phyloP scores from a whole-genome alignment of 2,888 invertebrate genomes.

The Phragmatobia fuliginosa region DNA sequence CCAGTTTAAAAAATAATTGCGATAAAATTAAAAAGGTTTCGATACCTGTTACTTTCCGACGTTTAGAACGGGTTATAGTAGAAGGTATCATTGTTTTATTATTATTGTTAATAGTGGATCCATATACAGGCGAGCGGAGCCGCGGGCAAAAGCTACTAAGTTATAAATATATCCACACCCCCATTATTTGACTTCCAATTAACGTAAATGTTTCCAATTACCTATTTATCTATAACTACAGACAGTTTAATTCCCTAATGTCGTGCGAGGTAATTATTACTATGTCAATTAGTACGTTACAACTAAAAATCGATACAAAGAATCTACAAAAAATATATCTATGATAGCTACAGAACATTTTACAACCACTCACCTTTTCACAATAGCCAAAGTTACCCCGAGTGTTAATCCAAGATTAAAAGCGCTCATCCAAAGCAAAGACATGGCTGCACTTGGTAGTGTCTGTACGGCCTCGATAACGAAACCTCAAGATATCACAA shows the following conservation, averaged over 20 bases:
- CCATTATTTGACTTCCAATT: background rate
- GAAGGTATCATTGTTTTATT: too few relatives aligned
- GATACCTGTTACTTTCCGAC: too few relatives aligned
- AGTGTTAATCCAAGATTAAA: conserved; percentile 88
- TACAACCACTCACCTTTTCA: conserved; percentile 83
- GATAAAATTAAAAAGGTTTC: too few relatives aligned
- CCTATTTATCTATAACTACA: background rate
- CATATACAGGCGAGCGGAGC: too few relatives aligned
- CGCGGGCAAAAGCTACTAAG: too few relatives aligned
- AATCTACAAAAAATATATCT: background rate
- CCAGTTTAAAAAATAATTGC: too few relatives aligned
- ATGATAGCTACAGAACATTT: background rate
- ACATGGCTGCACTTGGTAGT: conserved; percentile 76
- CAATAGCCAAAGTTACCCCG: conserved; percentile 87
- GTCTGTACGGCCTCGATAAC: conserved; percentile 37
- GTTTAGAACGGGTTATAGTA: too few relatives aligned
- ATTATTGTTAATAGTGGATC: too few relatives aligned
- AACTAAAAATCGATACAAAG: background rate
- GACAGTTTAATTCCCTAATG: conserved; percentile 5
- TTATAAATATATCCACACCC: background rate
- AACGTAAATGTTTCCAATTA: conserved; percentile 9
- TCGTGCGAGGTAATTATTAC: background rate
- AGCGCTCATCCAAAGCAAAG: conserved; percentile 88
- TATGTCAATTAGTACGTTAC: background rate
- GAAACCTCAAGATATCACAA: conserved; percentile 27